phyloP scores from a whole-genome alignment of 2,888 invertebrate genomes.

The Criorhina ranunculi region DNA sequence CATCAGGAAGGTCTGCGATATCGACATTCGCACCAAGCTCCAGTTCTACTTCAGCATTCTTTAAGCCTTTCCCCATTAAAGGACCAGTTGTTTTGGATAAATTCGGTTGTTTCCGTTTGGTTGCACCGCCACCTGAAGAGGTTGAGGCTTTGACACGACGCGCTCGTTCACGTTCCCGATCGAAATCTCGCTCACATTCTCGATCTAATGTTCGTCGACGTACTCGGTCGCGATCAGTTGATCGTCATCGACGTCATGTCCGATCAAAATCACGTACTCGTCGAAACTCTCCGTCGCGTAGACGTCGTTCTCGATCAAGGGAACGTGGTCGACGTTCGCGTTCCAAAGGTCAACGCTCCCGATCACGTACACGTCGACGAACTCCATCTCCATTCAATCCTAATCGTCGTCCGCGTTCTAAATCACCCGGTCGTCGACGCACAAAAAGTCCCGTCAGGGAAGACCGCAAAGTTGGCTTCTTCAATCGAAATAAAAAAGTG shows the following conservation, averaged over 20 bases:
- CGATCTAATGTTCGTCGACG: conserved; percentile 72
- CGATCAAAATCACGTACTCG: conserved; percentile 33
- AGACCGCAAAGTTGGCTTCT: conserved; percentile 60
- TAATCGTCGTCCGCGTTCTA: conserved; percentile 85
- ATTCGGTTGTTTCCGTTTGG: conserved; percentile 89
- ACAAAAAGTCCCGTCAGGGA: conserved; percentile 86
- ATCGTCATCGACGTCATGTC: conserved; percentile 41
- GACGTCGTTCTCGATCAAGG: conserved; percentile 78
- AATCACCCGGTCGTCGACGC: conserved; percentile 72
- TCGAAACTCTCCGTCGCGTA: not conserved
- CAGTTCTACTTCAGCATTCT: conserved; percentile 28
- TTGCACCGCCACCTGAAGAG: conserved; percentile 85
- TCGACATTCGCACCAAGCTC: conserved; percentile 31
- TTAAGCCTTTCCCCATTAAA: conserved; percentile 81
- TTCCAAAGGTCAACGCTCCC: conserved; percentile 84
- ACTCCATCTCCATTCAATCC: conserved; percentile 85
- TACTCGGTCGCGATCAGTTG: conserved; percentile 76
- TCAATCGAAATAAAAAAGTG: conserved; percentile 32
- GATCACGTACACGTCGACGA: conserved; percentile 84
- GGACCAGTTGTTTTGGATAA: conserved; percentile 89
- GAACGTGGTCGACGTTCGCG: conserved; percentile 54
- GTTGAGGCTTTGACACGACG: conserved; percentile 42
- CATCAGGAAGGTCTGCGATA: not conserved
- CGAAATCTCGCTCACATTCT: conserved; percentile 59
- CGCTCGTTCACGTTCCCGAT: conserved; percentile 75